These are phyloP conservation scores for Drosophila bipectinata DNA, from an alignment of 1,140 invertebrate species.

Conservation along the genomic window DNA sequence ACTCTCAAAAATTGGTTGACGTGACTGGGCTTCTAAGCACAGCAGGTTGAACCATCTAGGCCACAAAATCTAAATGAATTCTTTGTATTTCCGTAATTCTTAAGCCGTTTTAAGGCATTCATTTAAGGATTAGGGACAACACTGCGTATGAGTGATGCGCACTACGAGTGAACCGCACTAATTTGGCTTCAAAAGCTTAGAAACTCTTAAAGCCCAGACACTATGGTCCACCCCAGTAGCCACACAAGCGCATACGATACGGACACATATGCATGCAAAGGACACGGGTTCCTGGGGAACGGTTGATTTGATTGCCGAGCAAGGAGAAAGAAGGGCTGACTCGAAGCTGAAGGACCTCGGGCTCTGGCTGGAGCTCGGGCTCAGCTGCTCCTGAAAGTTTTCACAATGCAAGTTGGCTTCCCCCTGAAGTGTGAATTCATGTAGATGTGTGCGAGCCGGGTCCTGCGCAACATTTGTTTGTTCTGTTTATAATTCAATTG, in stretches of 20 bases:
- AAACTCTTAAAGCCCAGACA: background rate
- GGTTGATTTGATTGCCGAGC: slow-evolving; percentile 75
- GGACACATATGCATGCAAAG: slow-evolving; percentile 26
- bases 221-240: slow-evolving; percentile 1
- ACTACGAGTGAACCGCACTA: background rate
- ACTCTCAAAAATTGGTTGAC: slow-evolving; percentile 64
- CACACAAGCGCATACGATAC: slow-evolving; percentile 8
- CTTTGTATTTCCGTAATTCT: background rate
- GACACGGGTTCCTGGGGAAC: slow-evolving; percentile 67
- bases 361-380: slow-evolving; percentile 39
- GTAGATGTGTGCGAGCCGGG: slow-evolving; percentile 39
- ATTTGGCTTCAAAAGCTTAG: background rate
- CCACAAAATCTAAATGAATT: background rate
- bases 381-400: slow-evolving; percentile 72
- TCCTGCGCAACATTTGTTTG: slow-evolving; percentile 66
- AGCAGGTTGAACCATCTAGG: background rate
- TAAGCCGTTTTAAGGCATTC: background rate
- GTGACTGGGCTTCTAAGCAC: slow-evolving; percentile 56
- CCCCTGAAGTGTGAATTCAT: slow-evolving; percentile 55
- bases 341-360: too few species aligned
- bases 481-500: slow-evolving; percentile 82
- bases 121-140: background rate
- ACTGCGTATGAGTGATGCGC: background rate
- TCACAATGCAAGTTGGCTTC: slow-evolving; percentile 59
- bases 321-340: slow-evolving; percentile 9